Percentiles rank a stretch among this genome's conserved stretches.
These are phyloP conservation scores for Tetraodon nigroviridis DNA, from an alignment of 2,113 vertebrate genomes.

Conservation along the genomic window DNA sequence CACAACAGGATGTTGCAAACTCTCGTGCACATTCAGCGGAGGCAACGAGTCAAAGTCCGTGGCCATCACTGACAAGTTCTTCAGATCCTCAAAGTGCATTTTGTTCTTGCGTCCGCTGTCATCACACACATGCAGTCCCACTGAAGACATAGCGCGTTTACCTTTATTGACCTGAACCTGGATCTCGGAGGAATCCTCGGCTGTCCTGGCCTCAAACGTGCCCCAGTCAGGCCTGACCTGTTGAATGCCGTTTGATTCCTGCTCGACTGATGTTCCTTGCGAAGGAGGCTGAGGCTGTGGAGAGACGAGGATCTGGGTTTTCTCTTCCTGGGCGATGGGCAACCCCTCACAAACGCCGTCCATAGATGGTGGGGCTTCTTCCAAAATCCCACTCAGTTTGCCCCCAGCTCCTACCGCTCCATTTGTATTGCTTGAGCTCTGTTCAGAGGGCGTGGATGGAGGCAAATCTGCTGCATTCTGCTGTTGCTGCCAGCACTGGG, in stretches of 20 bases:
- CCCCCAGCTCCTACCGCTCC: slow-evolving; percentile 26
- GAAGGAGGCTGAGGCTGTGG: slow-evolving; percentile 32
- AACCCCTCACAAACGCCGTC: slow-evolving; percentile 29
- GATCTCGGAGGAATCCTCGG: slow-evolving; percentile 15
- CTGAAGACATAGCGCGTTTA: slow-evolving; percentile 32
- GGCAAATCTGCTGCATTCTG: slow-evolving; percentile 48
- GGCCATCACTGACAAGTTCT: slow-evolving; percentile 4
- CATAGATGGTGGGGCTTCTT: slow-evolving; percentile 24
- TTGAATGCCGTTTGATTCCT: slow-evolving; percentile 44
- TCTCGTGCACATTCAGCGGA: slow-evolving; percentile 73
- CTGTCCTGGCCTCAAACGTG: slow-evolving; percentile 23
- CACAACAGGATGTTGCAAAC: slow-evolving; percentile 69
- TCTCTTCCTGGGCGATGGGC: slow-evolving; percentile 20
- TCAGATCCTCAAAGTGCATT: slow-evolving; percentile 55
- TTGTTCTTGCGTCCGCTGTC: slow-evolving; percentile 38
- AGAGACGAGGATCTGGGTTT: slow-evolving; percentile 23
- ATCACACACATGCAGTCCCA: slow-evolving; percentile 33
- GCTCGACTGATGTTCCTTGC: slow-evolving; percentile 34
- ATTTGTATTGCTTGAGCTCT: slow-evolving; percentile 41
- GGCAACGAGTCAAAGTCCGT: slow-evolving; percentile 69
- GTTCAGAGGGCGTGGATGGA: slow-evolving; percentile 30
- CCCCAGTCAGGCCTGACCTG: slow-evolving; percentile 46
- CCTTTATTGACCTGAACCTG: slow-evolving; percentile 18
- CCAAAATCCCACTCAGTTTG: slow-evolving; percentile 36
- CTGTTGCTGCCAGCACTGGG: slow-evolving; percentile 31